These are phyloP conservation scores for Pseudomugil tenellus DNA, from an alignment of 2,797 vertebrate genomes.

Conservation along the genomic window DNA sequence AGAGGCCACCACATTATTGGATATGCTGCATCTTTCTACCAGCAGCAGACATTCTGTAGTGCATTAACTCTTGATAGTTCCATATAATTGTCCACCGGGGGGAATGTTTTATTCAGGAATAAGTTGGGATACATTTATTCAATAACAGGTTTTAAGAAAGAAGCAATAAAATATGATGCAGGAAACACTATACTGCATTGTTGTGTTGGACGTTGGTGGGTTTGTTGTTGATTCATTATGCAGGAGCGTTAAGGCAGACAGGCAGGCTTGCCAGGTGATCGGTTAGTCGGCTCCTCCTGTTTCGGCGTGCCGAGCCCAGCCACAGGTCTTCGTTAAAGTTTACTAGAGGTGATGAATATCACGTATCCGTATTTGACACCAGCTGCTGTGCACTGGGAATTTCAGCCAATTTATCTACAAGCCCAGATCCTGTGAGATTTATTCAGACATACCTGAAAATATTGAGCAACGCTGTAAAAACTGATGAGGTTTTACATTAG, in stretches of 20 bases:
- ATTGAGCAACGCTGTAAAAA: neutral
- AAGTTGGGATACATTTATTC: neutral
- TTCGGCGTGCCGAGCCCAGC: constrained; percentile 45
- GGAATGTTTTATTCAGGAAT: neutral
- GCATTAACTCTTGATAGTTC: neutral
- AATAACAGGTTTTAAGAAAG: neutral
- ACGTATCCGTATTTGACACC: constrained; percentile 53
- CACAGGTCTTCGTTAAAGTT: constrained; percentile 55
- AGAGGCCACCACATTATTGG: constrained; percentile 20
- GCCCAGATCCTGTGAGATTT: constrained; percentile 9
- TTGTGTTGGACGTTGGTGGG: neutral
- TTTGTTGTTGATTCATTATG: constrained; percentile 65
- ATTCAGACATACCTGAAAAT: constrained; percentile 4
- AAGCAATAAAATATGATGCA: neutral
- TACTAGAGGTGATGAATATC: constrained; percentile 52
- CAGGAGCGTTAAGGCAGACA: constrained; percentile 42
- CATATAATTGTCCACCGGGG: neutral
- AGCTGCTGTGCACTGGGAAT: constrained; percentile 39
- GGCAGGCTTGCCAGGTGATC: constrained; percentile 30
- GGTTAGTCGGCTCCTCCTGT: constrained; percentile 54
- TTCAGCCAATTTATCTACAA: neutral
- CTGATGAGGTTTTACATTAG: neutral
- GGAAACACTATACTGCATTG: neutral
- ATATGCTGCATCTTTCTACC: neutral
- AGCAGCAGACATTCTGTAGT: constrained; percentile 13